Conservation (phyloP, 2,113 vertebrate species). For the Acanthochromis polyacanthus region DNA sequence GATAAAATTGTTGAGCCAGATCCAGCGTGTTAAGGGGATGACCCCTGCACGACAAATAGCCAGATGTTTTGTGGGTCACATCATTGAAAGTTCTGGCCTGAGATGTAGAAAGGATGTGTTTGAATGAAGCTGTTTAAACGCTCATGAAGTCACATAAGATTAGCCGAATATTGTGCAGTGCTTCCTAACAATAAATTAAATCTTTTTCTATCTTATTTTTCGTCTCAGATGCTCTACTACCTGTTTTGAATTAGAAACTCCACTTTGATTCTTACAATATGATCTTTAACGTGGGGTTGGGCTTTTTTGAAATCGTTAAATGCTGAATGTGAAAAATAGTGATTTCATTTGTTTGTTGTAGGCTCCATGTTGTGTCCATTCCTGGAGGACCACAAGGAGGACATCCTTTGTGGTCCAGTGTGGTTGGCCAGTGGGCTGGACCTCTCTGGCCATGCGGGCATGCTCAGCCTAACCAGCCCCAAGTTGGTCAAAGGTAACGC, state of each 20-base stretch:
- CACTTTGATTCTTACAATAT: too few species aligned
- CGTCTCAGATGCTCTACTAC: too few species aligned
- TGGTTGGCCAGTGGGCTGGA: slow-evolving; percentile 98
- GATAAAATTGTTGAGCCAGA: too few species aligned
- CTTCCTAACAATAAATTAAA: too few species aligned
- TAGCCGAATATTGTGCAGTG: too few species aligned
- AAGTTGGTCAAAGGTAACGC: slow-evolving; percentile 96
- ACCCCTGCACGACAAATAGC: background rate
- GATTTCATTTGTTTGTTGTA: slow-evolving; percentile 66
- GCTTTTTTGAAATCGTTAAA: accelerated
- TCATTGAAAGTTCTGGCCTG: background rate
- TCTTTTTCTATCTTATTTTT: too few species aligned
- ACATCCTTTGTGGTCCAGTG: slow-evolving; percentile 97
- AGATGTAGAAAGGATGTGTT: background rate
- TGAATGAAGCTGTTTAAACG: background rate
- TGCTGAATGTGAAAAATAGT: background rate
- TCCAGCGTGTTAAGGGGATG: background rate
- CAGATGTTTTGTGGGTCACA: background rate
- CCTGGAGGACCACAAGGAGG: slow-evolving; percentile 98
- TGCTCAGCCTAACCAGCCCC: slow-evolving; percentile 97
- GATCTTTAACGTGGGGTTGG: background rate
- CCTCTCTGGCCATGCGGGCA: slow-evolving; percentile 96
- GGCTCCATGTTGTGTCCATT: slow-evolving; percentile 94
- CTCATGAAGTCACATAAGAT: too few species aligned
- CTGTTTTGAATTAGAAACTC: too few species aligned